phyloP scores from a whole-genome alignment of 1,140 invertebrate genomes.

The Anadara kagoshimensis region DNA sequence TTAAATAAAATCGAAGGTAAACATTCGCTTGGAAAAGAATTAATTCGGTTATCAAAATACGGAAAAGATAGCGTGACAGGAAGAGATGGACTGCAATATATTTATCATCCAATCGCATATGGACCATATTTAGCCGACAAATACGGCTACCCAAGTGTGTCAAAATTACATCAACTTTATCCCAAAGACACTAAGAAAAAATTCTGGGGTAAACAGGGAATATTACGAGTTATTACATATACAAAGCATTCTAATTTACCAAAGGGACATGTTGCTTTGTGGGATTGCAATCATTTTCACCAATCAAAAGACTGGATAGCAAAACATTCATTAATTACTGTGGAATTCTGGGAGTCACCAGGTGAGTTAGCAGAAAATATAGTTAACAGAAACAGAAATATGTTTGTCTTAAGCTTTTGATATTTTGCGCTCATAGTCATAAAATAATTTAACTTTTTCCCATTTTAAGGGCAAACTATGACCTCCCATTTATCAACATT shows the following conservation, averaged over 20 bases:
- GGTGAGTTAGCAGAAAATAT: conserved; percentile 47
- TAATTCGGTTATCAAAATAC: conserved; percentile 63
- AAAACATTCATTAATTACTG: conserved; percentile 62
- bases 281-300: conserved; percentile 70
- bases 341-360: conserved; percentile 72
- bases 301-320: conserved; percentile 65
- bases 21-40: conserved; percentile 61
- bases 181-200: conserved; percentile 60
- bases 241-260: conserved; percentile 61
- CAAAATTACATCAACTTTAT: conserved; percentile 61
- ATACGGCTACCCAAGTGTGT: conserved; percentile 68
- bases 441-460: no score
- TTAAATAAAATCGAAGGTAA: conserved; percentile 64
- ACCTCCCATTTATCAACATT: no score
- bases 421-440: no score
- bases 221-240: conserved; percentile 68
- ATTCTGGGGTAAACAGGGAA: conserved; percentile 66
- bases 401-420: no score
- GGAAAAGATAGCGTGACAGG: conserved; percentile 64
- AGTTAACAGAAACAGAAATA: background rate
- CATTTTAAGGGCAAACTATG: no score
- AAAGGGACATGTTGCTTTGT: conserved; percentile 68
- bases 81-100: conserved; percentile 60
- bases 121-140: conserved; percentile 70
- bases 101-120: conserved; percentile 69